Base-by-base conservation (phyloP, 2,888 invertebrate species). In the Caenorhabditis sulstoni region DNA sequence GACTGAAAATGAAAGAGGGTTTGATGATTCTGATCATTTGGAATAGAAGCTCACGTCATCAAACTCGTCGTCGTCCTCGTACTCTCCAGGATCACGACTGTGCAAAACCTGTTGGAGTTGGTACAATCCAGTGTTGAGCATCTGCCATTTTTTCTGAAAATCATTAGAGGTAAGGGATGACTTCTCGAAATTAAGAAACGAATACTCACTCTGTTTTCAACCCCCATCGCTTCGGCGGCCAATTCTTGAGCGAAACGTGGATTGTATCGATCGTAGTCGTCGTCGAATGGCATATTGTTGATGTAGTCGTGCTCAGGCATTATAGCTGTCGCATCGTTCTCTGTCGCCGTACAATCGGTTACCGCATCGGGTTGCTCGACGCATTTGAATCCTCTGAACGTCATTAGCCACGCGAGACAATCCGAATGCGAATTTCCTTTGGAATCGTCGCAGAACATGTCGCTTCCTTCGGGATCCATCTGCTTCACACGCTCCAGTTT, bases 361-460 rank as follows among this genome's bases (percentile, higher is more conserved):
- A n/a, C n/a, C n/a, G 29, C 29, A 7, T 29, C 29, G 3, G 50
- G 53, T 41, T 11, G 74, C 79, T 68, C 55, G 37, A 52, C 53
- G 57, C 79, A 79, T 41, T 37, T 55, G 65, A 68, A 79, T n/a
- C 79, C 79, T 23, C 50, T 47, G 59, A 74, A 79, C 9, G 79
- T 39, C n/a, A 73, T 39, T 1, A 79, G 45, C 79, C 79, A 79
- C 14, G 57, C 50, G 35, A 79, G 64, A 49, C 67, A 74, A 39
- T 73, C 79, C 1, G 67, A 52, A 1, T 79, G 62, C 7, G 22
- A 29, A 20, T 61, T 71, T 52, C 50, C 57, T 49, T 35, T 65
- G n/a, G 29, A 4, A 9, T 79, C 79, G 8, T 67, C 73, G 4
- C 53, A 22, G 22, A 58, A 67, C 11, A 79, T 8, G 3, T 50